Conservation (phyloP, 2,888 invertebrate species). For the Tenthredo amoena region DNA sequence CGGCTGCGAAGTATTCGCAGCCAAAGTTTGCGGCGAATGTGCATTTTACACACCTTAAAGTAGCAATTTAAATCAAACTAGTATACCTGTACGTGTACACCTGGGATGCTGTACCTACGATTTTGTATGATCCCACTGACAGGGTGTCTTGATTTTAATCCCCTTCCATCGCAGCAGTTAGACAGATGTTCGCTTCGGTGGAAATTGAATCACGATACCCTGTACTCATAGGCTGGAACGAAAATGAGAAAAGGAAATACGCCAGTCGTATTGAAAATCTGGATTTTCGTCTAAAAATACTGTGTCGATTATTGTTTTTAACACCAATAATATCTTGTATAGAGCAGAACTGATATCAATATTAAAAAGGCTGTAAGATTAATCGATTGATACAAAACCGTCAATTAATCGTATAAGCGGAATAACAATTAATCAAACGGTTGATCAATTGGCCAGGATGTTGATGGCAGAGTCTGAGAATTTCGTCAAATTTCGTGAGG, state of each 20-base stretch:
- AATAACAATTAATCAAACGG: background rate
- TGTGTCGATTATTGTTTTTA: background rate
- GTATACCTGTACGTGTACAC: slow-evolving; percentile 39
- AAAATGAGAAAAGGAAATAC: background rate
- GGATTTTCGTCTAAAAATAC: background rate
- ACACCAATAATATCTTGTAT: background rate
- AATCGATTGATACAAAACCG: background rate
- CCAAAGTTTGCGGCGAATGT: slow-evolving; percentile 58
- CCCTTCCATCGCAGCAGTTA: background rate
- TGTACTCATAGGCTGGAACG: background rate
- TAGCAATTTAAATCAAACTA: slow-evolving; percentile 71
- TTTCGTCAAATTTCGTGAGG: background rate
- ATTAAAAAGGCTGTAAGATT: background rate
- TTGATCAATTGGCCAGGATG: background rate
- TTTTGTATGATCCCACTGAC: background rate
- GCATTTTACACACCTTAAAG: slow-evolving; percentile 66
- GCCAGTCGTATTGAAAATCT: background rate
- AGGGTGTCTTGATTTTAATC: background rate
- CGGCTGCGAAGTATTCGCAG: background rate
- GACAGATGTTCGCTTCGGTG: background rate
- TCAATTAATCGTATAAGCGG: background rate
- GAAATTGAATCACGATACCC: background rate
- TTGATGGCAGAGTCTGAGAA: background rate
- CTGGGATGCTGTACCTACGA: background rate
- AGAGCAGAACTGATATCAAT: background rate